Evolutionary conservation across 2,113 vertebrate genomes (phyloP).

Genomic region (Mola mola): DNA sequence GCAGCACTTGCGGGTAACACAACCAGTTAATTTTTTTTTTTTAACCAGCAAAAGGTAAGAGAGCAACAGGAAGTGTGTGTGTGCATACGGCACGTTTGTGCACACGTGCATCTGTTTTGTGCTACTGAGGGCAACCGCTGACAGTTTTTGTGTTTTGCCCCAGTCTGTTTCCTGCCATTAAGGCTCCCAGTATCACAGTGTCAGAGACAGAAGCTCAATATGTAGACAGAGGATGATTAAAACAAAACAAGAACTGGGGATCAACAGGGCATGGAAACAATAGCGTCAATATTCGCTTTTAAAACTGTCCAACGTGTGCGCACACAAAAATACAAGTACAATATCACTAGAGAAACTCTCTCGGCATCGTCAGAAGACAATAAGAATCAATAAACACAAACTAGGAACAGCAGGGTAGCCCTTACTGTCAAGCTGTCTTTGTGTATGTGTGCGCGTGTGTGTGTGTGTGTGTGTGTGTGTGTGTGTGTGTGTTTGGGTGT

Average conservation of each 20-base stretch:
- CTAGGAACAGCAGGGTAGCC: constrained; percentile 57
- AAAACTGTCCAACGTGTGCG: background rate
- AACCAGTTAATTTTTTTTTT: too few species aligned
- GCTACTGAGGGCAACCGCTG: too few species aligned
- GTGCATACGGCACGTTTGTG: background rate
- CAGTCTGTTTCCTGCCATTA: constrained; percentile 64
- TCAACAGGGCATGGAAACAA: constrained; percentile 11
- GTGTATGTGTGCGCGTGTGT: constrained; percentile 13
- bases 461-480: constrained; percentile 20
- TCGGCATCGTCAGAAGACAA: constrained; percentile 38
- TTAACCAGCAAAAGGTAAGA: too few species aligned
- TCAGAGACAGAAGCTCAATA: constrained; percentile 38
- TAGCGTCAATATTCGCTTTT: constrained; percentile 3
- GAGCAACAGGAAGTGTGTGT: background rate
- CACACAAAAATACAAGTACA: background rate
- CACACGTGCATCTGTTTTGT: background rate
- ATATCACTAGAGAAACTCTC: background rate
- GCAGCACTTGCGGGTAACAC: background rate
- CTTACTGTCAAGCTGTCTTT: constrained; percentile 59
- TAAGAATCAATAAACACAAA: constrained; percentile 65
- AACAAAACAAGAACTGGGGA: background rate
- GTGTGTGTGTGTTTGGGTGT: constrained; percentile 13
- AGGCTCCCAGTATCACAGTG: constrained; percentile 33
- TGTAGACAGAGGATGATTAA: constrained; percentile 6
- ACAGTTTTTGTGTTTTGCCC: constrained; percentile 55